A percentile compares a stretch with the other conserved stretches of the same genome.
phyloP scores from a whole-genome alignment of 2,888 invertebrate species.

The Plebejus anna region DNA sequence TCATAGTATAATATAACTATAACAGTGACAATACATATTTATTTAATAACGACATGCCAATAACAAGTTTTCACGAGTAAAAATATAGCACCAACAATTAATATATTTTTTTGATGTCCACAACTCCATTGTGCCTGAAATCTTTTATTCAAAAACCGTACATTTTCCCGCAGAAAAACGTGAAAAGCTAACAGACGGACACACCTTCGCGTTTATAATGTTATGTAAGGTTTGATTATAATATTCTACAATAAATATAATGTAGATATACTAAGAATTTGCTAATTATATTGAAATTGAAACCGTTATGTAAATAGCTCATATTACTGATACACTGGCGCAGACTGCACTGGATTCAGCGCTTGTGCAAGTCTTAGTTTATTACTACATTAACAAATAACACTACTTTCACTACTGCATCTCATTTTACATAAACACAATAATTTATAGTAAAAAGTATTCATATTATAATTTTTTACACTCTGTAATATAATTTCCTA shows the following conservation, averaged over 20 bases:
- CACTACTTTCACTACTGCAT: conserved; percentile 8
- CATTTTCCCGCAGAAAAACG: background rate
- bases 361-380: conserved; percentile 30
- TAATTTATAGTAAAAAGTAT: background rate
- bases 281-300: conserved; percentile 11
- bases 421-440: conserved; percentile 2
- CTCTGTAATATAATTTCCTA: background rate
- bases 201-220: too few species aligned
- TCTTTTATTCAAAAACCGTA: background rate
- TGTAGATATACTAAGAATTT: background rate
- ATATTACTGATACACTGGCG: conserved; percentile 19
- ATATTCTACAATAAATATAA: too few species aligned
- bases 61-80: too few species aligned
- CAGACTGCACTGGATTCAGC: conserved; percentile 9
- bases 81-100: background rate
- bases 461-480: background rate
- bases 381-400: conserved; percentile 27
- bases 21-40: too few species aligned
- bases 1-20: too few species aligned
- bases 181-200: too few species aligned
- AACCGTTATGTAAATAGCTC: conserved; percentile 27
- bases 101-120: background rate
- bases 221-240: too few species aligned
- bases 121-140: background rate
- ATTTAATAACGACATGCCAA: too few species aligned